Evolutionary conservation across 2,888 invertebrate genomes (phyloP).

Genomic region (Mesorhabditis spiculigera): DNA sequence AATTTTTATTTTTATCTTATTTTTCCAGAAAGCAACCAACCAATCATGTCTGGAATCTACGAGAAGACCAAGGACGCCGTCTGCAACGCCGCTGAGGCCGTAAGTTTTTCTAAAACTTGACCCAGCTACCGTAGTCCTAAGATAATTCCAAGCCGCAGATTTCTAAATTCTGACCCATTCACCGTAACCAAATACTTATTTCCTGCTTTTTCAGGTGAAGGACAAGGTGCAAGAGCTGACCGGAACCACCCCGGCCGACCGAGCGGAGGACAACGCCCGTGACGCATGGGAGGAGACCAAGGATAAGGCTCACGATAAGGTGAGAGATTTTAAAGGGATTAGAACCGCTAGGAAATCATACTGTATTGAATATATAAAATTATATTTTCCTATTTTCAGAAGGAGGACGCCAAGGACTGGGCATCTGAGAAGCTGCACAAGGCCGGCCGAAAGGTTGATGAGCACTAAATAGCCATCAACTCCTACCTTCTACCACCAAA

Average conservation of each 20-base stretch:
- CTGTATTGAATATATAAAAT: not conserved
- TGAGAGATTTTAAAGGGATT: not conserved
- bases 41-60: not conserved
- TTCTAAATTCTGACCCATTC: not conserved
- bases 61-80: conserved; percentile 4
- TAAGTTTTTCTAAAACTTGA: not conserved
- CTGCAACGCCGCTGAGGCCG: conserved; percentile 2
- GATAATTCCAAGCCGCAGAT: not conserved
- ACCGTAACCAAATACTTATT: not conserved
- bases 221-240: not conserved
- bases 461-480: not conserved
- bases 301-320: conserved; percentile 6
- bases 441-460: conserved; percentile 2
- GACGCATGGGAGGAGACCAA: not conserved
- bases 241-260: conserved; percentile 3
- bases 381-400: not conserved
- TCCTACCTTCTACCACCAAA: too few relatives aligned
- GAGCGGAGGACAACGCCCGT: not conserved
- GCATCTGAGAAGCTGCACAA: not conserved
- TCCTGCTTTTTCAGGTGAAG: not conserved
- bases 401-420: not conserved
- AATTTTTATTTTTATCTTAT: not conserved
- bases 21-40: not conserved
- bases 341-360: not conserved
- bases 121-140: not conserved